Conservation (phyloP, 2,888 invertebrate genomes). For the Maniola hyperantus region DNA sequence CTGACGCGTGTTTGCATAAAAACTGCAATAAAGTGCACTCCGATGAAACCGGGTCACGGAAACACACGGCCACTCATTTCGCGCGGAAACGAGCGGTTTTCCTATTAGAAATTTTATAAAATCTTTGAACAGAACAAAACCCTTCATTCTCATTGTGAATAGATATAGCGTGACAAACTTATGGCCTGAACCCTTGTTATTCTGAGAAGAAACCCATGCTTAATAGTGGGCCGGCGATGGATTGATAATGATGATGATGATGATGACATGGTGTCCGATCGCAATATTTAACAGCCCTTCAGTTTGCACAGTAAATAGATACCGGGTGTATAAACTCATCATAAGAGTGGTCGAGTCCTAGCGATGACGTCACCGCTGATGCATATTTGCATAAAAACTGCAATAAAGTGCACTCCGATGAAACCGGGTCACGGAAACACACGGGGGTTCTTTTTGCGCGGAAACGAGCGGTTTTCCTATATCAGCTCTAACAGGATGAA, state of each 20-base stretch:
- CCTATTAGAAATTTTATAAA: no score
- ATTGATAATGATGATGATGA: no score
- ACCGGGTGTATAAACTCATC: not conserved
- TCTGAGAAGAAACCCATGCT: no score
- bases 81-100: constrained; percentile 9
- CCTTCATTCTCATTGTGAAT: no score
- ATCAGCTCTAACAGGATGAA: no score
- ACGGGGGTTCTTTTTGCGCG: constrained; percentile 35
- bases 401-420: constrained; percentile 51
- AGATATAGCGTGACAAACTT: no score
- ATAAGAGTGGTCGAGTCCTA: not conserved
- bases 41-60: constrained; percentile 53
- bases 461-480: not conserved
- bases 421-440: constrained; percentile 55
- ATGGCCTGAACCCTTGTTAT: no score
- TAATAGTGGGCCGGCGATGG: no score
- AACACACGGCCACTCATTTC: constrained; percentile 43
- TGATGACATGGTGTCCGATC: no score
- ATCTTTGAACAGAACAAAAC: no score
- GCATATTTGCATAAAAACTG: constrained; percentile 56
- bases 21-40: constrained; percentile 56
- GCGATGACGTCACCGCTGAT: constrained; percentile 9
- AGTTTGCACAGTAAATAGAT: not conserved
- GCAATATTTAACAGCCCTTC: no score
- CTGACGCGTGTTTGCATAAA: constrained; percentile 49